Conservation (phyloP, 2,113 vertebrate species). For the Syrmaticus mikado region DNA sequence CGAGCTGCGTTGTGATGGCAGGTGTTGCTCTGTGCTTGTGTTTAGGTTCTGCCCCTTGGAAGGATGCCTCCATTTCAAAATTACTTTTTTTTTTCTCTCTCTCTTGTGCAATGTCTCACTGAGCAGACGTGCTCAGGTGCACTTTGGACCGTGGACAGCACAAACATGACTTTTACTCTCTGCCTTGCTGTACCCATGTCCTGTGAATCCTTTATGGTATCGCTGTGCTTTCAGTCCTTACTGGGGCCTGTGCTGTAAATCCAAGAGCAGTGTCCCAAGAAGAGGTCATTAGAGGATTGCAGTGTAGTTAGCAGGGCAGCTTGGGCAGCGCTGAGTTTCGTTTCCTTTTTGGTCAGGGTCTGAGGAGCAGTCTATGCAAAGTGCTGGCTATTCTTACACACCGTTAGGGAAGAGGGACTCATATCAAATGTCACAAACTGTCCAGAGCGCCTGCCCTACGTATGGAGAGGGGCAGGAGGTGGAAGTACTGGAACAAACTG, state of each 20-base stretch:
- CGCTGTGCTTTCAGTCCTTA: fast-evolving
- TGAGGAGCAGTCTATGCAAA: not conserved
- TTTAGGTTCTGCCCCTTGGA: slow-evolving; percentile 25
- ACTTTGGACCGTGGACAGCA: not conserved
- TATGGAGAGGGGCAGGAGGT: not conserved
- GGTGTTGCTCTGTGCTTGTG: slow-evolving; percentile 39
- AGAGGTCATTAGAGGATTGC: fast-evolving
- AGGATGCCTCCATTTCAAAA: not conserved
- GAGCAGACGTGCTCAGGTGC: not conserved
- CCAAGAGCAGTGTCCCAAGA: fast-evolving
- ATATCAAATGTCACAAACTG: fast-evolving
- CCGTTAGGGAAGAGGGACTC: fast-evolving
- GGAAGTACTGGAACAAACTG: fast-evolving
- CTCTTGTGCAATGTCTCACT: not conserved
- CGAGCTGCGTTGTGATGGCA: not conserved
- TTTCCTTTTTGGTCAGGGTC: not conserved
- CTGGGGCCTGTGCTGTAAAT: not conserved
- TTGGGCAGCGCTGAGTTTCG: fast-evolving
- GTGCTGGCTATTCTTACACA: not conserved
- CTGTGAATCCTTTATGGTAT: fast-evolving
- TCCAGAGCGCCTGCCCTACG: fast-evolving
- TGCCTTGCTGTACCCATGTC: fast-evolving
- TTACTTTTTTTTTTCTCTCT: not conserved
- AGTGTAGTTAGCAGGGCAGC: fast-evolving
- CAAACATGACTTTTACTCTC: fast-evolving